These are phyloP conservation scores for Manacus vitellinus DNA, from an alignment of 2,113 vertebrate species.

Conservation along the genomic window DNA sequence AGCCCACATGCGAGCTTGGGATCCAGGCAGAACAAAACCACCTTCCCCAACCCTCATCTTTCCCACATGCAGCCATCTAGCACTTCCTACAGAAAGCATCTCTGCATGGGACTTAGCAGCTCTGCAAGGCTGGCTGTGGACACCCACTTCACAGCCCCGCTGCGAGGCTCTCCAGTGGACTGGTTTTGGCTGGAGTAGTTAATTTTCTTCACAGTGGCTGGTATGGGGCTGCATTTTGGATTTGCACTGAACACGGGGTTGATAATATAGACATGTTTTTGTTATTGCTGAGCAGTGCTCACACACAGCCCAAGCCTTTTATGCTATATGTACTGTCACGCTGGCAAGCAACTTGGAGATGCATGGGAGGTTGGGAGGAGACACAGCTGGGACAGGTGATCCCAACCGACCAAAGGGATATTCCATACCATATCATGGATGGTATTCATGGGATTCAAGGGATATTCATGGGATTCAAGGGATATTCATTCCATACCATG, in stretches of 20 bases:
- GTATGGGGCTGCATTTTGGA: background rate
- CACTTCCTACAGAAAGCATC: too few relatives aligned
- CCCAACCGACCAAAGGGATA: background rate
- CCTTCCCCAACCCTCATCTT: background rate
- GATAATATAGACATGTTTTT: background rate
- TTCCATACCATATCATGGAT: background rate
- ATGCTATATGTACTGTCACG: background rate
- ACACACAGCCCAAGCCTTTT: background rate
- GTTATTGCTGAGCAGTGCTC: background rate
- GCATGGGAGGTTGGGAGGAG: accelerated
- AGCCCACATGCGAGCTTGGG: accelerated
- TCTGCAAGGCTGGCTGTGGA: too few relatives aligned
- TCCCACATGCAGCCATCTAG: too few relatives aligned
- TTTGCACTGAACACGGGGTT: background rate
- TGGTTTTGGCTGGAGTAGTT: background rate
- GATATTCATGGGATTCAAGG: too few relatives aligned
- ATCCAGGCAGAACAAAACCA: background rate
- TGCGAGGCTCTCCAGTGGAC: background rate
- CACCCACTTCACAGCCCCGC: background rate
- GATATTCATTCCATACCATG: background rate
- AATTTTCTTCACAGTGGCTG: background rate
- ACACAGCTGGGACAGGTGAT: background rate
- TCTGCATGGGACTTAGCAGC: background rate
- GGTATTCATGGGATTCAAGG: too few relatives aligned
- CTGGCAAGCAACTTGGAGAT: background rate